Conservation (phyloP, 2,797 vertebrate species). For the Melanotaenia parkinsoni region DNA sequence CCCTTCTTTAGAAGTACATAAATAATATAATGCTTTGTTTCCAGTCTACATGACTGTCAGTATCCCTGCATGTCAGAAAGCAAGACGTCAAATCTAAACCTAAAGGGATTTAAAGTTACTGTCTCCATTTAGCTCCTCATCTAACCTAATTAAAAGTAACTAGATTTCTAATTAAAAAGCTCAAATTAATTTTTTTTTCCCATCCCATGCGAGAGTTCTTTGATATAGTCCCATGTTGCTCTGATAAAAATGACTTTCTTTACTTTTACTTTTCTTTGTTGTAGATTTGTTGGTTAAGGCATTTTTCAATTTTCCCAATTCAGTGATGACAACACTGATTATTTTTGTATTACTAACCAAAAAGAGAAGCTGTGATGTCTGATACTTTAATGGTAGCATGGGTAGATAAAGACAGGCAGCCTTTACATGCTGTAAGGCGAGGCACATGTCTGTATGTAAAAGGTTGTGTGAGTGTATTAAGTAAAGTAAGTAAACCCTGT, state of each 20-base stretch:
- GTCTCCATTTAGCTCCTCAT: conserved; percentile 47
- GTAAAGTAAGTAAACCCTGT: conserved; percentile 40
- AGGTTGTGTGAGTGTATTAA: conserved; percentile 47
- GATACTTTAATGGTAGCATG: conserved; percentile 30
- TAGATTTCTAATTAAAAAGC: conserved; percentile 53
- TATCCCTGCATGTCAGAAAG: conserved; percentile 66
- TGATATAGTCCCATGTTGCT: conserved; percentile 34
- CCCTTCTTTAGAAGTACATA: conserved; percentile 42
- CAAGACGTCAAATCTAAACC: conserved; percentile 41
- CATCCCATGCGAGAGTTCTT: conserved; percentile 15
- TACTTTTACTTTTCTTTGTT: conserved; percentile 33
- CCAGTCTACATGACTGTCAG: conserved; percentile 34
- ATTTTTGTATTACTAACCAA: conserved; percentile 58
- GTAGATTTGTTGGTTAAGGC: conserved; percentile 32
- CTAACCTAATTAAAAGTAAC: conserved; percentile 51
- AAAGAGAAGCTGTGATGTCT: conserved; percentile 39
- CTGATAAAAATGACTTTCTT: conserved; percentile 20
- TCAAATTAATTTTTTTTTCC: conserved; percentile 31
- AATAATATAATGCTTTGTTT: conserved; percentile 39
- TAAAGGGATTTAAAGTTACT: conserved; percentile 51
- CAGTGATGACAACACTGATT: conserved; percentile 29
- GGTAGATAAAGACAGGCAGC: conserved; percentile 30
- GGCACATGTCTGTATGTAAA: conserved; percentile 53
- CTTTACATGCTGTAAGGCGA: conserved; percentile 58
- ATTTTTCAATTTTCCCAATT: conserved; percentile 29